These are phyloP conservation scores for Lacerta viridis DNA, from an alignment of 2,797 vertebrate species.

Conservation along the genomic window DNA sequence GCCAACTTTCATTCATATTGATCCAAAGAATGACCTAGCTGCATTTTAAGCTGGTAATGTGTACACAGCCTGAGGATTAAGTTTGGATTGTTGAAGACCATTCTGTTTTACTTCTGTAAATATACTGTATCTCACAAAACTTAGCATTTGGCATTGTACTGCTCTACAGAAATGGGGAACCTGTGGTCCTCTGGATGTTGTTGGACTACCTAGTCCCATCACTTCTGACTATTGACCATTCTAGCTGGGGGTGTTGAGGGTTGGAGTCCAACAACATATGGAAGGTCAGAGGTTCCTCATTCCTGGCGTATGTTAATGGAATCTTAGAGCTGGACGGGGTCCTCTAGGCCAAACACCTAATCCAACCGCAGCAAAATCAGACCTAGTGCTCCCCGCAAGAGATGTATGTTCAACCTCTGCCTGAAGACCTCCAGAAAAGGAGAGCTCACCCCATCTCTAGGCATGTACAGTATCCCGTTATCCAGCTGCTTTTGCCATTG, in stretches of 20 bases:
- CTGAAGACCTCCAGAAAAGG: background rate
- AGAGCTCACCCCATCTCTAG: background rate
- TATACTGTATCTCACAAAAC: slow-evolving; percentile 59
- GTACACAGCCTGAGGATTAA: no score
- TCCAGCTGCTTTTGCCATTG: no score
- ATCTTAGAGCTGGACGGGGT: background rate
- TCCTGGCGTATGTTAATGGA: background rate
- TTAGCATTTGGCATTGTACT: slow-evolving; percentile 66
- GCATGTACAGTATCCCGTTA: no score
- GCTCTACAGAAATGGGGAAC: background rate
- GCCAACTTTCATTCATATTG: no score
- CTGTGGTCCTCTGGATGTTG: no score
- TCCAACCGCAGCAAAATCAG: background rate
- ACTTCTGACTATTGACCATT: no score
- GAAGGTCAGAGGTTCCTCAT: no score
- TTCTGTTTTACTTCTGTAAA: slow-evolving; percentile 67
- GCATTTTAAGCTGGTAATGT: no score
- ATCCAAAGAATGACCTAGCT: no score
- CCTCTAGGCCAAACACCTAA: background rate
- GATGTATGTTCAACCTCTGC: background rate
- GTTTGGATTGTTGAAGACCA: slow-evolving; percentile 53
- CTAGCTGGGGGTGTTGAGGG: no score
- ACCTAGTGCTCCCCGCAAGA: background rate
- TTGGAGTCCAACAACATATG: no score
- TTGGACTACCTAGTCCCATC: no score